phyloP scores from a whole-genome alignment of 2,888 invertebrate genomes.

The Anthrax anthrax region DNA sequence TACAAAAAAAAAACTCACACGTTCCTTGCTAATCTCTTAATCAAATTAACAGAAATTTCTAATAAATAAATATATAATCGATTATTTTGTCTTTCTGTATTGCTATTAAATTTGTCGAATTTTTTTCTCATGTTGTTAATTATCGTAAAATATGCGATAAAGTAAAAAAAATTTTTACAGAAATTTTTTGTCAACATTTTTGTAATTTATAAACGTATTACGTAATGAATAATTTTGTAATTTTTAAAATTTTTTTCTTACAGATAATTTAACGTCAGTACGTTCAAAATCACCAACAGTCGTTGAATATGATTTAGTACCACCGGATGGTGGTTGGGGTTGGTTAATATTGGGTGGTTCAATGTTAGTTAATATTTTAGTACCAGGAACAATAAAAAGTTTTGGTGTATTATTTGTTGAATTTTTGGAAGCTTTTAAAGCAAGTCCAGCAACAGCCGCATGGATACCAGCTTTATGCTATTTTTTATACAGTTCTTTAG shows the following conservation, averaged over 20 bases:
- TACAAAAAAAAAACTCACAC: too few species aligned
- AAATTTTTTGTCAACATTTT: too few species aligned
- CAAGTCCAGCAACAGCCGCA: constrained; percentile 56
- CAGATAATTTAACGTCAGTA: not conserved
- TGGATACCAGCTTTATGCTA: constrained; percentile 81
- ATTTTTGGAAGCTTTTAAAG: constrained; percentile 63
- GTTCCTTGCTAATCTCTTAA: too few species aligned
- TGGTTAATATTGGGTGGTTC: constrained; percentile 63
- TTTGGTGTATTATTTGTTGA: constrained; percentile 75
- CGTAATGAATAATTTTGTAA: too few species aligned
- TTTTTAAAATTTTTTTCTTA: not conserved
- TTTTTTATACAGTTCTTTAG: constrained; percentile 75
- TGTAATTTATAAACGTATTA: too few species aligned
- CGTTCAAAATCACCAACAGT: not conserved
- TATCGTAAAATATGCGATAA: too few species aligned
- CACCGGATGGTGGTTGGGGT: constrained; percentile 74
- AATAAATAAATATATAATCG: too few species aligned
- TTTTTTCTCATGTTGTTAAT: too few species aligned
- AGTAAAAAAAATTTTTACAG: too few species aligned
- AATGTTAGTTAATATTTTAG: constrained; percentile 68
- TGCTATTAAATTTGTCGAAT: too few species aligned
- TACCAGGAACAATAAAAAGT: constrained; percentile 77
- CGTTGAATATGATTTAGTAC: constrained; percentile 57
- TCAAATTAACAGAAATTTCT: too few species aligned
- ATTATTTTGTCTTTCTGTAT: too few species aligned